A percentile compares a stretch with the other conserved stretches of the same genome.
Evolutionary conservation across 1,140 invertebrate genomes (phyloP).

Genomic region (Adoxophyes honmai): DNA sequence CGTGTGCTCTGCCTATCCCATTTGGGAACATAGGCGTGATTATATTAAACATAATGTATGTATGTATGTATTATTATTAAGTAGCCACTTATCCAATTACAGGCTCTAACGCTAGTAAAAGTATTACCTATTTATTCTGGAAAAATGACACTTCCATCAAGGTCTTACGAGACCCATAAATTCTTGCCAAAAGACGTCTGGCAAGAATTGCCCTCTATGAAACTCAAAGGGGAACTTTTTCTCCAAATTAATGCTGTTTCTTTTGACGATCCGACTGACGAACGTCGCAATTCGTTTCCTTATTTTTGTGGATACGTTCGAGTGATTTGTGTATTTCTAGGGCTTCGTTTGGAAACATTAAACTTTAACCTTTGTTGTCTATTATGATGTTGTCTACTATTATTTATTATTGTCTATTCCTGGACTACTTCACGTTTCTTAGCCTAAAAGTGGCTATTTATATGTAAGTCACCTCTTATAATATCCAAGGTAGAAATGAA

Average conservation of each 20-base stretch:
- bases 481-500: no score
- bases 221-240: conserved; percentile 1
- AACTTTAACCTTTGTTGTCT: no score
- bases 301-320: conserved; percentile 6
- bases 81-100: background rate
- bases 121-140: conserved; percentile 1
- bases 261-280: background rate
- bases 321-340: background rate
- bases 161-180: background rate
- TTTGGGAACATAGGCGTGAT: no score
- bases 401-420: no score
- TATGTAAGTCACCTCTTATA: no score
- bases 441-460: no score
- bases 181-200: background rate
- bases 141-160: background rate
- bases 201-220: background rate
- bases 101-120: background rate
- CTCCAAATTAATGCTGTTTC: background rate
- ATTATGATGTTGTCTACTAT: no score
- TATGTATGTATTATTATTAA: no score
- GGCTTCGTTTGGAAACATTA: no score
- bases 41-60: no score
- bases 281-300: background rate
- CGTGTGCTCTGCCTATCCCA: no score
- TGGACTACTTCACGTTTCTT: no score